Base-by-base conservation (phyloP, 2,888 invertebrate species). In the Mimachlamys varia region DNA sequence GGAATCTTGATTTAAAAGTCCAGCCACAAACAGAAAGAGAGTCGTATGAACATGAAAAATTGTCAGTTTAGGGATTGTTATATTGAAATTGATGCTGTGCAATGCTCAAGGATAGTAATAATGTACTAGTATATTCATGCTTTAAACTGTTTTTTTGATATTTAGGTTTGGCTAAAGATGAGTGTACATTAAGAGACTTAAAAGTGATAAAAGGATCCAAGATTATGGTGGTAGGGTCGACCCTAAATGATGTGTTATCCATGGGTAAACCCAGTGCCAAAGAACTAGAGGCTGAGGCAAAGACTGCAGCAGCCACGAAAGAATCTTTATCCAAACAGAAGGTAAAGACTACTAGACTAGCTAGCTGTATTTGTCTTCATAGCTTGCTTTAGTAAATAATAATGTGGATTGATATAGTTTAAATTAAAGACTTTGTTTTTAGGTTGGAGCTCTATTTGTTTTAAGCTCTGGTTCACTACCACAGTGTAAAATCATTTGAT, bases 191-290 rank as follows among this genome's bases (percentile, higher is more conserved):
- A 94, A 97, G 98, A 95, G 98, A 98, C 96, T 97, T 98, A 91
- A 98, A 98, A 89, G 97, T 99, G 88, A 97, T 97, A 3, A 98
- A 98, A 98, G 96, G 95, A 58, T 98, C 98, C 93, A 99, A 99
- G 97, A 98, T 99, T 89, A 98, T 99, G 98, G 98, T 99, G 93
- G 98, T 99, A 91, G 99, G 99, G 90, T 98, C 98, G 62, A 98
- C 98, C 95, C 97, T 98, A 97, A 98, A 98, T 96, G 98, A 99
- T 96, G 98, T 99, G 90, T 97, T 98, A 95, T 98, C 98, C 94
- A 98, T 98, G 90, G 98, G 98, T 92, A 98, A 98, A 95, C 98
- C 98, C 93, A 97, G 97, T 88, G 93, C 95, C 19, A 94, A 95
- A 90, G 96, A 95, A 58, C 92, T 96, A 17, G 94, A 96, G 89